These are phyloP conservation scores for Morphnarchus princeps DNA, from an alignment of 2,113 vertebrate genomes.

Conservation along the genomic window DNA sequence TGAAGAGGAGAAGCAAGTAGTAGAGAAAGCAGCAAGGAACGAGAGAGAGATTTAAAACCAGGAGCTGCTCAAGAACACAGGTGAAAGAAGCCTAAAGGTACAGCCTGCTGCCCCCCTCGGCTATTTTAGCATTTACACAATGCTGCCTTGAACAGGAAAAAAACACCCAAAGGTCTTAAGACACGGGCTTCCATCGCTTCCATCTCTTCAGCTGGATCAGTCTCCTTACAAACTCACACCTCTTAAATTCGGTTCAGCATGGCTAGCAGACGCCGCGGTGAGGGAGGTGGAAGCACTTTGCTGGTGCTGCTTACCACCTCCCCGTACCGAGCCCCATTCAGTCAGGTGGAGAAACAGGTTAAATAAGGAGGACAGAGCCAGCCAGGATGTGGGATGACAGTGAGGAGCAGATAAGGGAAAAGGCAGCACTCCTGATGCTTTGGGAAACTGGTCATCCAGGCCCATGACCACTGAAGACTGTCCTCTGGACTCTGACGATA, in stretches of 20 bases:
- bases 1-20: not conserved
- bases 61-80: not conserved
- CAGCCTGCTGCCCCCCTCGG: not conserved
- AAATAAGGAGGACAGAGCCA: not conserved
- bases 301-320: not conserved
- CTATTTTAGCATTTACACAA: not conserved
- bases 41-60: not conserved
- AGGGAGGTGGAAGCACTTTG: not conserved
- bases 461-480: not conserved
- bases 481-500: not conserved
- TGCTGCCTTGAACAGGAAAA: not conserved
- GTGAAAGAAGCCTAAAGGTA: not conserved
- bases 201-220: not conserved
- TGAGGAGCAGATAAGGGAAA: not conserved
- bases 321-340: not conserved
- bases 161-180: not conserved
- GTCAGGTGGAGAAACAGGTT: not conserved
- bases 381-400: not conserved
- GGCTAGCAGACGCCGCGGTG: too few relatives aligned
- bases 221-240: not conserved
- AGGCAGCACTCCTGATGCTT: not conserved
- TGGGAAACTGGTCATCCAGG: not conserved
- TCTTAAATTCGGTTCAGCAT: not conserved
- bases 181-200: not conserved
- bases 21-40: not conserved